Evolutionary conservation across 2,888 invertebrate species (phyloP).

Genomic region (Lomographa bimaculata): DNA sequence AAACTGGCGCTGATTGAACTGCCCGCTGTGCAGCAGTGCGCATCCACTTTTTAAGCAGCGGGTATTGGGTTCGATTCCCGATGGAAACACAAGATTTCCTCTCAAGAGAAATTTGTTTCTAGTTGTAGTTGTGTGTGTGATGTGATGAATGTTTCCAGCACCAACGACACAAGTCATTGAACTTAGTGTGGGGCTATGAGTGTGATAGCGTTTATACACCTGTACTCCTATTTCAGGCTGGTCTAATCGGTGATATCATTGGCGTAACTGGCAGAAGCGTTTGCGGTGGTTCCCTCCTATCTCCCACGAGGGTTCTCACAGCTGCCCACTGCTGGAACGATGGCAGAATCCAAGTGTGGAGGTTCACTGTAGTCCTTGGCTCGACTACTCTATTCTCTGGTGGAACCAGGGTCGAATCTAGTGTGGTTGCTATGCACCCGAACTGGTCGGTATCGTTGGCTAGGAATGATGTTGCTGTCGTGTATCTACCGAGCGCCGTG

Average conservation of each 20-base stretch:
- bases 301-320: constrained; percentile 39
- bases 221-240: constrained; percentile 38
- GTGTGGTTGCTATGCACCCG: constrained; percentile 45
- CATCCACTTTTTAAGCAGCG: too few relatives aligned
- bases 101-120: too few relatives aligned
- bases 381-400: constrained; percentile 50
- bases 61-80: too few relatives aligned
- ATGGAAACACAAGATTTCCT: too few relatives aligned
- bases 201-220: too few relatives aligned
- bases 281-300: constrained; percentile 59
- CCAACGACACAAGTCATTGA: too few relatives aligned
- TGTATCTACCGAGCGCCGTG: constrained; percentile 43
- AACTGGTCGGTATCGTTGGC: constrained; percentile 44
- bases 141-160: too few relatives aligned
- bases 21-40: too few relatives aligned
- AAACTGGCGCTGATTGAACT: too few relatives aligned
- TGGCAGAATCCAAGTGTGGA: constrained; percentile 49
- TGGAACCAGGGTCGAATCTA: constrained; percentile 48
- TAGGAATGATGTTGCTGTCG: constrained; percentile 56
- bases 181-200: too few relatives aligned
- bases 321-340: constrained; percentile 64
- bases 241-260: constrained; percentile 37
- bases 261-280: constrained; percentile 37
- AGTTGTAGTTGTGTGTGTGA: too few relatives aligned
- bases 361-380: constrained; percentile 55